Base-by-base conservation (phyloP, 1,140 invertebrate species). In the Uloborus diversus region DNA sequence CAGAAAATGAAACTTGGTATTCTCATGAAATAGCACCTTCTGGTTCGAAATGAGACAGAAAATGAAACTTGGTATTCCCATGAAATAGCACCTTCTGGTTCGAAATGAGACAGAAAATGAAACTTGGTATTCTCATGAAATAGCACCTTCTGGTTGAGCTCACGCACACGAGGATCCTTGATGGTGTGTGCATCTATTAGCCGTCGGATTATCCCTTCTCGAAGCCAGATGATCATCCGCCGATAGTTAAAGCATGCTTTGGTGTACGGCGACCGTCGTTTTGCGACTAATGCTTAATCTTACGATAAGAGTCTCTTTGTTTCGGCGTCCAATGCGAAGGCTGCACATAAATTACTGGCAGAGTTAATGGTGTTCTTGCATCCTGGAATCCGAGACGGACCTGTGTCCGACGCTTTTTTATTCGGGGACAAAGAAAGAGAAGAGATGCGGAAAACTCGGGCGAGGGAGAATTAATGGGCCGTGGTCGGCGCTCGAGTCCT, bases 231-330 rank as follows among this genome's bases (percentile, higher is more conserved):
- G 70, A 75, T 75, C 28, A 37, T 28, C 49, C 17, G 14, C 3
- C 25, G 37, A 33, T 51, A 75, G 37, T 75, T 75, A 75, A 59
- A 57, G 11, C 25, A 37, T 28, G 35, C 56, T 59, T 42, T 62
- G 53, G 37, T 28, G 20, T 17, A 42, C 32, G 25, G 57, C 56
- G 27, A 37, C 14, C 37, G 42, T 75, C 70, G 57, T 62, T 75
- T 75, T 75, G 70, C 70, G 42, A 49, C 57, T 75, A 75, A 75
- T 75, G 70, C 42, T 75, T 32, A 37, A n/a, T 51, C 57, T 35
- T 49, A 27, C 20, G 62, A 65, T 49, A 49, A 49, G n/a, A 65
- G 23, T 25, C 37, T 35, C 35, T 65, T 65, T 42, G 35, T 42
- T 65, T 42, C 28, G 9, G 61, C 20, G 32, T 33, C 68, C 68